Base-by-base conservation (phyloP, 35 echinoderm and acorn worm genomes). In the Ophioderma brevispina region DNA sequence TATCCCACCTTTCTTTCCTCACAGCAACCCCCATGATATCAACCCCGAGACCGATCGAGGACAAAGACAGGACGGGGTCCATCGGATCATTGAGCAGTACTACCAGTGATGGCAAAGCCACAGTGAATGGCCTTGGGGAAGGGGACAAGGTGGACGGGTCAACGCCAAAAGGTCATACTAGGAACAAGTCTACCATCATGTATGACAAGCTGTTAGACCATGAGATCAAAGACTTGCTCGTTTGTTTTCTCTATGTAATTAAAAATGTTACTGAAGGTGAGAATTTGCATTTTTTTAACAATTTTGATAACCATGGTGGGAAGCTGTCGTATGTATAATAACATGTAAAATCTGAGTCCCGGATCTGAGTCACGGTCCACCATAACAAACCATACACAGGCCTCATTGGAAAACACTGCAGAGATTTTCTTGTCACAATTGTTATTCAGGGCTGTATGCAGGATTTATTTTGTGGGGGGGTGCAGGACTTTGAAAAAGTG, bases 261-360 rank as follows among this genome's bases (percentile, higher is more conserved):
- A 99, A 99, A 90, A 95, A 99, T 78, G 89, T 99, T 85, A 95
- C 92, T 33, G 97, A 99, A 88, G 97, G 97, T 99, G 82, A 6
- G 87, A n/a, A n/a, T n/a, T n/a, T n/a, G n/a, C n/a, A n/a, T n/a
- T n/a, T n/a, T n/a, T n/a, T n/a, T n/a, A n/a, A n/a, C n/a, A n/a
- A n/a, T n/a, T n/a, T n/a, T n/a, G n/a, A n/a, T n/a, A n/a, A n/a
- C n/a, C n/a, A n/a, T n/a, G n/a, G n/a, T n/a, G n/a, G n/a, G n/a
- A n/a, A n/a, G n/a, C n/a, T n/a, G n/a, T n/a, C n/a, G n/a, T n/a
- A n/a, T n/a, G n/a, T n/a, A n/a, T n/a, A n/a, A n/a, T n/a, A n/a
- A n/a, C n/a, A n/a, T n/a, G n/a, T n/a, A n/a, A n/a, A n/a, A n/a
- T n/a, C n/a, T n/a, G n/a, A n/a, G n/a, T n/a, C n/a, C n/a, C n/a